Conservation (phyloP, 1,140 invertebrate species). For the Plodia interpunctella region DNA sequence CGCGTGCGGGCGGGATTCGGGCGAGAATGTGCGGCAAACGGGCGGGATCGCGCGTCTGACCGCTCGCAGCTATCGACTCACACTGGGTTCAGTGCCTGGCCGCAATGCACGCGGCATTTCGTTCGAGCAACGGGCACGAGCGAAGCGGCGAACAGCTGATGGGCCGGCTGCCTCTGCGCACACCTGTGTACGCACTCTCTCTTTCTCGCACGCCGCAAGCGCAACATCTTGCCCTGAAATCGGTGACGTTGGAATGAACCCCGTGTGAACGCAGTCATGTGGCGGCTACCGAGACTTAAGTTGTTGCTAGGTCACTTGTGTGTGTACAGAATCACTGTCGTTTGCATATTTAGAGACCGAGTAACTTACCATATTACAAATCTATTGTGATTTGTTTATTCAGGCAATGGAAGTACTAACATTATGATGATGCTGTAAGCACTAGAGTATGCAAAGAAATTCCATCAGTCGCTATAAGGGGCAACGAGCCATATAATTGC, state of each 20-base stretch:
- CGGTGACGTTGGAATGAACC: constrained; percentile 50
- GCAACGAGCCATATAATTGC: no score
- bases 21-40: constrained; percentile 37
- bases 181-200: constrained; percentile 68
- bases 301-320: constrained; percentile 15
- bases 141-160: constrained; percentile 68
- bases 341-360: no score
- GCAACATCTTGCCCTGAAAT: constrained; percentile 47
- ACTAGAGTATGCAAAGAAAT: no score
- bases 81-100: constrained; percentile 47
- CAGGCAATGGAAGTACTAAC: no score
- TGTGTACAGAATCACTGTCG: constrained; percentile 3
- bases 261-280: constrained; percentile 52
- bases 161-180: constrained; percentile 44
- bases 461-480: no score
- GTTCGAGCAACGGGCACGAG: constrained; percentile 39
- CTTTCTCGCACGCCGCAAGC: constrained; percentile 50
- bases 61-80: constrained; percentile 50
- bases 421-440: no score
- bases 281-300: constrained; percentile 17
- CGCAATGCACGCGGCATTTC: constrained; percentile 38
- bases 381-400: no score
- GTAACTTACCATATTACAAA: no score
- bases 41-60: constrained; percentile 44
- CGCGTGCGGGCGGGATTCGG: background rate